Evolutionary conservation across 2,797 vertebrate genomes (phyloP).

Genomic region (Microchirus variegatus): DNA sequence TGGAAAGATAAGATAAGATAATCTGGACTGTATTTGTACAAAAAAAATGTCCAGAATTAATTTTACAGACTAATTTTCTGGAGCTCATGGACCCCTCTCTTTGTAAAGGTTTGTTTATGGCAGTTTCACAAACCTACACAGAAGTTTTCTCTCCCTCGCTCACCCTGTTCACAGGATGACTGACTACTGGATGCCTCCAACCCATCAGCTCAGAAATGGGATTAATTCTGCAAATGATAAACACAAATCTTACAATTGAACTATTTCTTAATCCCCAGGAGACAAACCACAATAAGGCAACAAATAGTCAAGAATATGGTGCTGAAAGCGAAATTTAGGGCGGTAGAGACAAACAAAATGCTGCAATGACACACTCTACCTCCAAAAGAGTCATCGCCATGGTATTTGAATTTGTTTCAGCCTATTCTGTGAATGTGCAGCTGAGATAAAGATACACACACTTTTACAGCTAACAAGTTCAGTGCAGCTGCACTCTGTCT

Average conservation of each 20-base stretch:
- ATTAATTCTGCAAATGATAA: slow-evolving; percentile 1
- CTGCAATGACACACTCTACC: slow-evolving; percentile 29
- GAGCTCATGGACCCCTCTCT: background rate
- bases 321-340: slow-evolving; percentile 26
- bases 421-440: background rate
- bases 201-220: slow-evolving; percentile 12
- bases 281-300: slow-evolving; percentile 1
- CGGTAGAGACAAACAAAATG: slow-evolving; percentile 27
- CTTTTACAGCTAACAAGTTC: slow-evolving; percentile 25
- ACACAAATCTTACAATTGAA: background rate
- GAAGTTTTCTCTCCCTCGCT: slow-evolving; percentile 1
- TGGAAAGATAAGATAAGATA: too few species aligned
- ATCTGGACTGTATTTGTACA: too few species aligned
- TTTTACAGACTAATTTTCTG: too few species aligned
- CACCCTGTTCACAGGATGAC: slow-evolving; percentile 3
- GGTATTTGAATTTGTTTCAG: slow-evolving; percentile 8
- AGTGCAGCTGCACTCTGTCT: slow-evolving; percentile 7
- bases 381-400: slow-evolving; percentile 20
- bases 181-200: slow-evolving; percentile 3
- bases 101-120: slow-evolving; percentile 2
- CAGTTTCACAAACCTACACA: slow-evolving; percentile 1
- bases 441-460: slow-evolving; percentile 2
- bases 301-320: slow-evolving; percentile 9
- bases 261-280: background rate
- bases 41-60: too few species aligned